phyloP scores from a whole-genome alignment of 2,888 invertebrate genomes.

The Phragmatobia fuliginosa region DNA sequence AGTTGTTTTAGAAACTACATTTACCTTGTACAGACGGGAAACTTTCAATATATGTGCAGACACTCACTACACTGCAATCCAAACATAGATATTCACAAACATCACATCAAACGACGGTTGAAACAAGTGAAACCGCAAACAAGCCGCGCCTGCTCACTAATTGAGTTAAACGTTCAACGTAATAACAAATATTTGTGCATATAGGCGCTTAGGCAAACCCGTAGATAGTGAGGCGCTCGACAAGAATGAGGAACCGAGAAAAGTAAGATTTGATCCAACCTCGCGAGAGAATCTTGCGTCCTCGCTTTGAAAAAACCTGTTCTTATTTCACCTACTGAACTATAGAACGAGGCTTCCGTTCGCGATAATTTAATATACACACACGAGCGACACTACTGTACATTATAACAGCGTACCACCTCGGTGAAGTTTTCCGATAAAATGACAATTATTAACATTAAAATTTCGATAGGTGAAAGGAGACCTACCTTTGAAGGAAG shows the following conservation, averaged over 20 bases:
- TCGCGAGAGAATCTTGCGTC: conserved; percentile 58
- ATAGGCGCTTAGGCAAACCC: conserved; percentile 43
- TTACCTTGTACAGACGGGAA: conserved; percentile 35
- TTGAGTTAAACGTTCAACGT: conserved; percentile 66
- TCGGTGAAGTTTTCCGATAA: conserved; percentile 47
- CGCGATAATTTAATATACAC: conserved; percentile 52
- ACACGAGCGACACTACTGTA: conserved; percentile 40
- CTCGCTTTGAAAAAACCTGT: conserved; percentile 73
- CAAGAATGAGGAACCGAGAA: conserved; percentile 67
- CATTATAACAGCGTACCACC: conserved; percentile 30
- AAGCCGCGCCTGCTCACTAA: conserved; percentile 59
- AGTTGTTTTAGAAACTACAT: conserved; percentile 16
- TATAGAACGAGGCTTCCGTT: conserved; percentile 71
- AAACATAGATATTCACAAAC: conserved; percentile 64
- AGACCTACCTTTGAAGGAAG: conserved; percentile 76
- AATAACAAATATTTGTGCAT: conserved; percentile 52
- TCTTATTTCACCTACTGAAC: conserved; percentile 77
- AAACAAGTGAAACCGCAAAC: conserved; percentile 42
- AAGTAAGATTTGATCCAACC: conserved; percentile 70
- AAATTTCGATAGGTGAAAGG: conserved; percentile 83
- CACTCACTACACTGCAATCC: conserved; percentile 66
- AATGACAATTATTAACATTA: conserved; percentile 63
- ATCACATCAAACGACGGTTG: conserved; percentile 34
- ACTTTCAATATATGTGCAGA: conserved; percentile 44
- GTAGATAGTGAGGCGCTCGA: conserved; percentile 56